Conservation (phyloP, 2,113 vertebrate genomes). For the Lasiurus cinereus region DNA sequence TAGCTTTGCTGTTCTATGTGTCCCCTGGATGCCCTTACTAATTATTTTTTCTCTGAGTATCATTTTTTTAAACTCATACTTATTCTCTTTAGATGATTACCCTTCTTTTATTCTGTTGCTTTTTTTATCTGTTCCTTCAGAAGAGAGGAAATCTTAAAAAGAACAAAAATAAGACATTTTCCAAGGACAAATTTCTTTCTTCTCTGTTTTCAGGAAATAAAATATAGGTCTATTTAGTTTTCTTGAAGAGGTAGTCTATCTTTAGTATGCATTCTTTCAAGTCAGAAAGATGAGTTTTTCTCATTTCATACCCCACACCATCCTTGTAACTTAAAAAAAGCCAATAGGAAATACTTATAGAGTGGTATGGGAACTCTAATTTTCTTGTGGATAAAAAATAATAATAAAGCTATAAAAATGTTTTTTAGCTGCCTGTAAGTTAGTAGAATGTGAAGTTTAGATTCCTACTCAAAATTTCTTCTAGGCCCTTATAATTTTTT, state of each 20-base stretch:
- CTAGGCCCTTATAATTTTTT: not conserved
- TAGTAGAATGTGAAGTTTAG: not conserved
- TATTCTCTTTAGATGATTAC: conserved; percentile 18
- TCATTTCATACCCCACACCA: not conserved
- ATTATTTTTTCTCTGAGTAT: conserved; percentile 62
- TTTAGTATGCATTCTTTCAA: not conserved
- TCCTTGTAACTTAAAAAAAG: not conserved
- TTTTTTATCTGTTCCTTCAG: conserved; percentile 35
- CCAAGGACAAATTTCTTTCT: conserved; percentile 19
- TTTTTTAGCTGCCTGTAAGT: not conserved
- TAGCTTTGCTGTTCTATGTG: conserved; percentile 29
- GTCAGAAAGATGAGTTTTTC: not conserved
- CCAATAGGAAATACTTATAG: not conserved
- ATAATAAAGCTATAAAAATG: not conserved
- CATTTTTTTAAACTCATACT: conserved; percentile 50
- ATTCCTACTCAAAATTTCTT: not conserved
- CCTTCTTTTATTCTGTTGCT: not conserved
- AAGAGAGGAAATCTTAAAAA: conserved; percentile 48
- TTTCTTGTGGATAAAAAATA: conserved; percentile 1
- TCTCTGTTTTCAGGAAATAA: conserved; percentile 26
- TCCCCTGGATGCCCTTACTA: conserved; percentile 58
- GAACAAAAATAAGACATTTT: conserved; percentile 53
- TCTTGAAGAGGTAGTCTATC: not conserved
- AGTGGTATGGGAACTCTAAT: not conserved
- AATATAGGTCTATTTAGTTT: conserved; percentile 16